Percentiles rank a stretch among this genome's conserved stretches.
These are phyloP conservation scores for Pristionchus pacificus DNA, from an alignment of 1,140 invertebrate genomes.

Conservation along the genomic window DNA sequence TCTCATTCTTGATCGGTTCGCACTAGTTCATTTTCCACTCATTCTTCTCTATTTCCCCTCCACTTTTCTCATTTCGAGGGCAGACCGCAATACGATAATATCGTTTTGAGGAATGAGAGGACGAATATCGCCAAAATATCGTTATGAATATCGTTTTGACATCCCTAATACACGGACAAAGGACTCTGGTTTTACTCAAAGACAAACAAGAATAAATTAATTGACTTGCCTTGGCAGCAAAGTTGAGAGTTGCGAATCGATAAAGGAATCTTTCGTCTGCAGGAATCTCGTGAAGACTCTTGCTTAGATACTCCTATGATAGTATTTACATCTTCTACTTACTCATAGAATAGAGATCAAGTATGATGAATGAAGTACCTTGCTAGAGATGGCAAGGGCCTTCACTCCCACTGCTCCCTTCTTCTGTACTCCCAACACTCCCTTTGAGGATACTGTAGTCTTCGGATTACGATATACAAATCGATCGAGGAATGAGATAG, in stretches of 20 bases:
- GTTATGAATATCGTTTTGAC: too few relatives aligned
- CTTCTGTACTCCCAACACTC: background rate
- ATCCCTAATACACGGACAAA: too few relatives aligned
- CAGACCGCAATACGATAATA: too few relatives aligned
- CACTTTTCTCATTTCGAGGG: too few relatives aligned
- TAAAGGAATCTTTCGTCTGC: conserved; percentile 78
- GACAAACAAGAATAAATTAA: background rate
- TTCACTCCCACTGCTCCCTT: background rate
- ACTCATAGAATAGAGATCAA: conserved; percentile 13
- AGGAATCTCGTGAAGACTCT: conserved; percentile 70
- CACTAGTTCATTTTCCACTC: too few relatives aligned
- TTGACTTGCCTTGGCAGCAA: conserved; percentile 33
- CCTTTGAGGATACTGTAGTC: background rate
- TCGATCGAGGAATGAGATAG: conserved; percentile 82
- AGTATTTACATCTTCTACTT: conserved; percentile 7
- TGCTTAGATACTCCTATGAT: conserved; percentile 67
- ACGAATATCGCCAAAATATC: too few relatives aligned
- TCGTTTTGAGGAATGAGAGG: too few relatives aligned
- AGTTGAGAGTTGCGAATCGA: conserved; percentile 58
- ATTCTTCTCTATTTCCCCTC: too few relatives aligned
- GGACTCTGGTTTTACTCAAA: too few relatives aligned
- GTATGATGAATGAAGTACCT: background rate
- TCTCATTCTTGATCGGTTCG: too few relatives aligned
- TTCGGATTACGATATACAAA: conserved; percentile 66
- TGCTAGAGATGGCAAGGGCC: background rate